A percentile compares a stretch with the other conserved stretches of the same genome.
These are phyloP conservation scores for Subacronicta megacephala DNA, from an alignment of 2,888 invertebrate genomes.

Conservation along the genomic window DNA sequence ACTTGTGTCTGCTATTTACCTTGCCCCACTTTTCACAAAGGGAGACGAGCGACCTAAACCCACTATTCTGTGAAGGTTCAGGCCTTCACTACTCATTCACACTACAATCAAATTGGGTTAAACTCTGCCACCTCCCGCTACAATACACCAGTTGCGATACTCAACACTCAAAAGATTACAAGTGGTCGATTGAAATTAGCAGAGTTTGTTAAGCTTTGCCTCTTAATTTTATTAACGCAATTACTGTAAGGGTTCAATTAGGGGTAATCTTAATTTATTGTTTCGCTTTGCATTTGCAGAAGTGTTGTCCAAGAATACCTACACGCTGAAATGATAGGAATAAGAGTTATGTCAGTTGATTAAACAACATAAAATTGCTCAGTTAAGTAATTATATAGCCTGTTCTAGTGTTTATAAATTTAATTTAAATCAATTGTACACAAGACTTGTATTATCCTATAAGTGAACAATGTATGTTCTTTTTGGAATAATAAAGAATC, in stretches of 20 bases:
- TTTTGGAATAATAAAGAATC: too few species aligned
- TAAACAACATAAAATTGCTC: too few species aligned
- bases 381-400: too few species aligned
- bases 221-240: conserved; percentile 52
- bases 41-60: conserved; percentile 44
- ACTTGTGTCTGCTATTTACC: conserved; percentile 42
- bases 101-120: conserved; percentile 78
- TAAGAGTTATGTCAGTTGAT: conserved; percentile 1
- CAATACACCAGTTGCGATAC: conserved; percentile 49
- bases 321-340: background rate
- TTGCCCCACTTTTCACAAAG: conserved; percentile 51
- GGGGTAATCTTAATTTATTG: conserved; percentile 49
- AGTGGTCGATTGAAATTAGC: conserved; percentile 55
- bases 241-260: conserved; percentile 53
- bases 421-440: too few species aligned
- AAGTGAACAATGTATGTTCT: too few species aligned
- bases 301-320: conserved; percentile 17
- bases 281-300: conserved; percentile 12
- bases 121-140: conserved; percentile 62
- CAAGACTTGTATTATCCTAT: too few species aligned
- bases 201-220: conserved; percentile 43
- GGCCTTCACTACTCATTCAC: conserved; percentile 63
- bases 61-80: conserved; percentile 49
- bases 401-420: too few species aligned
- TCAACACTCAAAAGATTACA: conserved; percentile 56